phyloP scores from a whole-genome alignment of 1,140 invertebrate genomes.

The Manduca sexta region DNA sequence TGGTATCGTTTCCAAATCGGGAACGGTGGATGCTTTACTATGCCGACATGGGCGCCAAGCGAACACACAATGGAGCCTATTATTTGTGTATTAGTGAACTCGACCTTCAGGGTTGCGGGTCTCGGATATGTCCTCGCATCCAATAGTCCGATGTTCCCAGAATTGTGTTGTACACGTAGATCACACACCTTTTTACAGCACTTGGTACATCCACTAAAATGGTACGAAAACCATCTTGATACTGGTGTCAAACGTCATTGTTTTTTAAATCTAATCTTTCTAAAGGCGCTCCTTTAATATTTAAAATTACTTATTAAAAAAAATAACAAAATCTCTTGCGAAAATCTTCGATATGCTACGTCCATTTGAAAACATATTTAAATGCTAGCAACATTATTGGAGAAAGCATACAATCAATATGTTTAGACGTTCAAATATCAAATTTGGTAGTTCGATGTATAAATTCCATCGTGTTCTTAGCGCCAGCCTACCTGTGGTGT shows the following conservation, averaged over 20 bases:
- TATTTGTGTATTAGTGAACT: slow-evolving; percentile 52
- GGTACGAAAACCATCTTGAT: slow-evolving; percentile 16
- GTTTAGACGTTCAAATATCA: slow-evolving; percentile 26
- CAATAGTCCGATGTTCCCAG: slow-evolving; percentile 56
- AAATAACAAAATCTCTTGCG: too few species aligned
- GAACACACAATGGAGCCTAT: slow-evolving; percentile 19
- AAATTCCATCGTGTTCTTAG: slow-evolving; percentile 69
- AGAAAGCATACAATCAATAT: not conserved
- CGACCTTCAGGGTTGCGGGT: slow-evolving; percentile 53
- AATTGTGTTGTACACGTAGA: slow-evolving; percentile 49
- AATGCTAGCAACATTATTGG: too few species aligned
- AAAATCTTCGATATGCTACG: too few species aligned
- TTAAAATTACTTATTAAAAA: too few species aligned
- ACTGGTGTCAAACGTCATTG: slow-evolving; percentile 6
- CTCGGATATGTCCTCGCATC: slow-evolving; percentile 40
- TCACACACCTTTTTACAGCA: slow-evolving; percentile 44
- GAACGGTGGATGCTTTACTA: too few species aligned
- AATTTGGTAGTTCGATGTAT: slow-evolving; percentile 26
- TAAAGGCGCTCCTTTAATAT: too few species aligned
- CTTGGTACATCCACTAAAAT: not conserved
- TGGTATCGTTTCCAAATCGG: too few species aligned
- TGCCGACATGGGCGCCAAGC: not conserved
- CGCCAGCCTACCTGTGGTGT: slow-evolving; percentile 69
- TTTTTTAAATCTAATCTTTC: not conserved
- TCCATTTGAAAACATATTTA: too few species aligned